Base-by-base conservation (phyloP, 2,113 vertebrate genomes). In the Gopherus evgoodei region DNA sequence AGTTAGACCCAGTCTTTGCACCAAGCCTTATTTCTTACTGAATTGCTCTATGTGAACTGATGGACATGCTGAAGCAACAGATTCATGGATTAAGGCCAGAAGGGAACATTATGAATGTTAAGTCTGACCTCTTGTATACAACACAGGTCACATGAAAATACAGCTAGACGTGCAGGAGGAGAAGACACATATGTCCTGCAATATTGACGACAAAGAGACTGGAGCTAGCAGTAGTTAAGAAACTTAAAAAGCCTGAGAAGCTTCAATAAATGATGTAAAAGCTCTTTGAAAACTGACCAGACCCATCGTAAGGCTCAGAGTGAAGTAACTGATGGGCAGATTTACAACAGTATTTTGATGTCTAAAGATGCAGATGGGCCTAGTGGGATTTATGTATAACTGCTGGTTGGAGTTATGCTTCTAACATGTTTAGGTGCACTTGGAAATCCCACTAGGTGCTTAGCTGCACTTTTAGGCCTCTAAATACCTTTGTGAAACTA, bases 341-440 rank as follows among this genome's bases (percentile, higher is more conserved):
- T 69, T 69, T 82, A 82, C 27, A 52, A 1, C 11, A 1, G 49
- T 86, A 4, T 84, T 14, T 0, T 0, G 3, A 6, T 62, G 22
- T 25, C n/a, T 1, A 0, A 38, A 38, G n/a, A 72, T 0, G 0
- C 1, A 52, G 5, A 47, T 1, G 1, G 47, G 13, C 38, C 82
- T 57, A 57, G 17, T 42, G 81, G 81, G 65, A 38, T 72, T 72
- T 72, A 38, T 21, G 65, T 72, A 38, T 38, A 59, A 38, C 3
- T 44, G 72, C 1, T 49, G 0, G 8, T 25, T 31, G 52, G 2
- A 3, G 31, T 54, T 87, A 86, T 24, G 47, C 86, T 24, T 38
- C 72, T 79, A 31, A 42, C 1, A 1, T 22, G 53, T 4, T 0
- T 0, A 11, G 24, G 13, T 80, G 38, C 79, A 92, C 83, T 86